Base-by-base conservation (phyloP, 2,888 invertebrate species). In the Pristionchus fissidentatus region DNA sequence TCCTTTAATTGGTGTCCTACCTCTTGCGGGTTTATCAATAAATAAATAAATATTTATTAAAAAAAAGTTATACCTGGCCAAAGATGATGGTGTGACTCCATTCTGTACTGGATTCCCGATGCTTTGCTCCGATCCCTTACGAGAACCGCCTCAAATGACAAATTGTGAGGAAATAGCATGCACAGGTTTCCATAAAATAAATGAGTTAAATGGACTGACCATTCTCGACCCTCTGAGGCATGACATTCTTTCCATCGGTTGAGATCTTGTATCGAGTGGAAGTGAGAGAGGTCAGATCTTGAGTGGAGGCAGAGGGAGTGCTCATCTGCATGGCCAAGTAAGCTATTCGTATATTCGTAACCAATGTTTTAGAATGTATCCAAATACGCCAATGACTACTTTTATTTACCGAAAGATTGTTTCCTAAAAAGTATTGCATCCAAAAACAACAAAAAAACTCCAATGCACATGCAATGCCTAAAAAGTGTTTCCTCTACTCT, bases 301-400 rank as follows among this genome's bases (percentile, higher is more conserved):
- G 86, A 8, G 73, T 75, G 4, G 90, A 90, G 15, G 86, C 84
- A 1, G 90, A 91, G 15, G 90, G 90, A 0, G 90, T 91, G n/a
- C 80, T 77, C 15, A 84, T 60, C 90, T 90, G 41, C 10, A 79
- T 49, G 26, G 22, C 43, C 70, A 35, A 29, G 70, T 29, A 29
- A 49, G 19, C 13, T 10, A 10, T 49, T 49, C 10, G 49, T n/a
- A n/a, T n/a, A n/a, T n/a, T n/a, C n/a, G n/a, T n/a, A 15, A 15
- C 52, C 19, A 15, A 10, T 19, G 13, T 49, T 49, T 49, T 15
- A 10, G 52, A 15, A 49, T 49, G 13, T 15, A 49, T 19, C 19
- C 52, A 49, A 49, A 15, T 10, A 19, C 10, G 19, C 13, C 19
- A 19, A 15, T 19, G 10, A 49, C 19, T 49, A 49, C 10, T 15